These are phyloP conservation scores for Scolopax mira DNA, from an alignment of 2,113 vertebrate genomes.

Conservation along the genomic window DNA sequence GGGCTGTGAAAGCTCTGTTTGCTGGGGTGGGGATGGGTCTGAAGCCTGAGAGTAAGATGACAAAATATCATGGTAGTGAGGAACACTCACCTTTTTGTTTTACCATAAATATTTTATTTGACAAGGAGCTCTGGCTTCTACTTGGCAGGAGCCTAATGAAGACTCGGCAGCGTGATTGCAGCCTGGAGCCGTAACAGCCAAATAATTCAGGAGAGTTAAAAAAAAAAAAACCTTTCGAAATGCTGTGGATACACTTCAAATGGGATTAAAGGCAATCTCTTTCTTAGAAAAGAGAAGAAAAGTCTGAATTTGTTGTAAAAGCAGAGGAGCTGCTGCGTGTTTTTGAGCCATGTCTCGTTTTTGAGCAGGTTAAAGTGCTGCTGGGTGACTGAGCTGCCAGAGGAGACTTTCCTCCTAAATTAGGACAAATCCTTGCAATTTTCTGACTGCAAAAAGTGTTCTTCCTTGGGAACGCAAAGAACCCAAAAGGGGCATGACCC, in stretches of 20 bases:
- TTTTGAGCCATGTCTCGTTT: fast-evolving
- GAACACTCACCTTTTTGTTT: neutral
- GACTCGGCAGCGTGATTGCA: neutral
- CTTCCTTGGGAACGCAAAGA: neutral
- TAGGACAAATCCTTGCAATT: fast-evolving
- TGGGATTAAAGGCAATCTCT: neutral
- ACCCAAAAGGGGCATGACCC: fast-evolving
- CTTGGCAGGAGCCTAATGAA: neutral
- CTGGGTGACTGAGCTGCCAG: neutral
- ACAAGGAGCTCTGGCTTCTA: neutral
- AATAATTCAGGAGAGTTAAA: neutral
- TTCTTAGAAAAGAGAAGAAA: neutral
- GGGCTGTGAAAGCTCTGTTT: no score
- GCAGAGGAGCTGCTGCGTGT: fast-evolving
- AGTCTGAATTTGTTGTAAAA: neutral
- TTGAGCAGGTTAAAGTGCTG: neutral
- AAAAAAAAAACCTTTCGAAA: neutral
- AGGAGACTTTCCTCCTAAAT: neutral
- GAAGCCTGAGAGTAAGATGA: neutral
- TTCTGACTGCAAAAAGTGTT: neutral
- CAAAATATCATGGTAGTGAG: neutral
- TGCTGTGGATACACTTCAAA: neutral
- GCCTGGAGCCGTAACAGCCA: neutral
- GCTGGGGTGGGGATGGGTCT: neutral
- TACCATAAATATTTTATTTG: neutral